These are phyloP conservation scores for Xestia xanthographa DNA, from an alignment of 2,888 invertebrate species.

Conservation along the genomic window DNA sequence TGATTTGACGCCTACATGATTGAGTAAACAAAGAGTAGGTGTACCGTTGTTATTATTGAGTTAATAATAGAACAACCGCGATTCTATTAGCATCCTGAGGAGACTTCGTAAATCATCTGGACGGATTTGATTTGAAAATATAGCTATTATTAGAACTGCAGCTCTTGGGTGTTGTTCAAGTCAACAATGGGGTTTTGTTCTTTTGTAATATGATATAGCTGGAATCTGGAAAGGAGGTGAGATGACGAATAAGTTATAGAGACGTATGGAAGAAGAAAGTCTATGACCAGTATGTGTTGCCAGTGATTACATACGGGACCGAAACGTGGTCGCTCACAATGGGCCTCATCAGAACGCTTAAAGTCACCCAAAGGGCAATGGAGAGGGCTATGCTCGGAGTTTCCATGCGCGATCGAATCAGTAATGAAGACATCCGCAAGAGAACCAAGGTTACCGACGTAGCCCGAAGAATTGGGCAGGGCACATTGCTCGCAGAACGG, in stretches of 20 bases:
- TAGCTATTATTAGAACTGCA: conserved; percentile 34
- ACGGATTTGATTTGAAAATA: conserved; percentile 18
- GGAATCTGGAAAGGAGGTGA: not conserved
- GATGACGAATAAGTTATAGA: not conserved
- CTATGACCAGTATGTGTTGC: no score
- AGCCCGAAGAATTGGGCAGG: no score
- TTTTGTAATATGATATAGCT: not conserved
- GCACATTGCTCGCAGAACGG: no score
- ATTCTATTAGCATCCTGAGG: conserved; percentile 46
- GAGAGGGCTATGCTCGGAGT: no score
- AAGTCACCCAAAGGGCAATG: no score
- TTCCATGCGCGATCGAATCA: no score
- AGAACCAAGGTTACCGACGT: no score
- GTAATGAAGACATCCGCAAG: no score
- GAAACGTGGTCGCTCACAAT: no score
- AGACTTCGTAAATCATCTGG: conserved; percentile 26
- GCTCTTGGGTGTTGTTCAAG: not conserved
- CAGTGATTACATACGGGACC: no score
- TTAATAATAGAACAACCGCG: conserved; percentile 50
- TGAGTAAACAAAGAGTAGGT: conserved; percentile 48
- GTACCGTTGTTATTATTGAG: conserved; percentile 43
- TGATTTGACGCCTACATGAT: conserved; percentile 53
- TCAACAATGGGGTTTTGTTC: not conserved
- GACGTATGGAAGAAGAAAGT: not conserved
- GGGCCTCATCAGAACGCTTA: no score